Conservation (phyloP, 92 coral and sea anemone genomes). For the Meandrina meandrites region DNA sequence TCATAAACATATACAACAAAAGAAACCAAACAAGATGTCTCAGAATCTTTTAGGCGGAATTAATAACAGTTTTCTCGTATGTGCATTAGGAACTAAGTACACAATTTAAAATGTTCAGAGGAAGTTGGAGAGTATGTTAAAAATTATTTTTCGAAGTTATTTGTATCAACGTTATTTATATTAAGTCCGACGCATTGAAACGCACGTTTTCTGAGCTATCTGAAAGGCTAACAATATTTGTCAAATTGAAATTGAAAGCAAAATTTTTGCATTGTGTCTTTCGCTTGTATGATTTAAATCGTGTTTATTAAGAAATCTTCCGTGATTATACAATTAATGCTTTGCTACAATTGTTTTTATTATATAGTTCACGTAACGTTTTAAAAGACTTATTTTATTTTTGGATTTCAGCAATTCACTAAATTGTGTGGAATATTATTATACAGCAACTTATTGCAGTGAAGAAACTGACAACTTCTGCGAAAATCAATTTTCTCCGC, state of each 20-base stretch:
- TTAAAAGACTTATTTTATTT: not conserved
- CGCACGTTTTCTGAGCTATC: not conserved
- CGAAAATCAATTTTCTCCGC: not conserved
- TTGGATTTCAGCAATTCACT: not conserved
- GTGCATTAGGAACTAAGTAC: not conserved
- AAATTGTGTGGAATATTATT: not conserved
- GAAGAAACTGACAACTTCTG: not conserved
- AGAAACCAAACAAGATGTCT: not conserved
- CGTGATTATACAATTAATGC: not conserved
- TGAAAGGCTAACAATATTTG: not conserved
- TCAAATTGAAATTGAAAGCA: not conserved
- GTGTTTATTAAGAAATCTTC: not conserved
- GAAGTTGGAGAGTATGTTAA: not conserved
- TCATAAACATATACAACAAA: not conserved
- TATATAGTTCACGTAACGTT: not conserved
- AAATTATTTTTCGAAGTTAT: not conserved
- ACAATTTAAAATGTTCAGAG: not conserved
- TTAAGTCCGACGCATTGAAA: not conserved
- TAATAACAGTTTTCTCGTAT: not conserved
- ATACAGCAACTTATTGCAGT: not conserved
- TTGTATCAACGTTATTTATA: not conserved
- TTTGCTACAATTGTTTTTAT: not conserved
- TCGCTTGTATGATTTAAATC: not conserved
- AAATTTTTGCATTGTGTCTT: too few relatives aligned
- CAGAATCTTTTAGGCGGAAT: not conserved